Evolutionary conservation across 1,140 invertebrate species (phyloP).

Genomic region (Eumeta japonica): DNA sequence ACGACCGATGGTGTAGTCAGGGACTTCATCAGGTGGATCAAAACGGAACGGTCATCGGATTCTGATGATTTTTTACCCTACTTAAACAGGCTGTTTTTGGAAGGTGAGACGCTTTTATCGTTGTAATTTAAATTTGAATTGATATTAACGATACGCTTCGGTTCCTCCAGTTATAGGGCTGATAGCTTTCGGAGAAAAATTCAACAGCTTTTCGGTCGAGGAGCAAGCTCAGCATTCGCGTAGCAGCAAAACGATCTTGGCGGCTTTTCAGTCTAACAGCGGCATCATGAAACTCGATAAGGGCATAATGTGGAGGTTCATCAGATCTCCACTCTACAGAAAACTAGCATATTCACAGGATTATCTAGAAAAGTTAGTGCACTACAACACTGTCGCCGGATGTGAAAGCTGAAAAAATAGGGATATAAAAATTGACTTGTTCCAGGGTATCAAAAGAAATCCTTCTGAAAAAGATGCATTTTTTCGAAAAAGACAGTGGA

Average conservation of each 20-base stretch:
- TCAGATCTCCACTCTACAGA: slow-evolving; percentile 72
- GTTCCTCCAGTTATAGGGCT: slow-evolving; percentile 68
- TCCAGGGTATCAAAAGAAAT: slow-evolving; percentile 68
- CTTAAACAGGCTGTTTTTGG: slow-evolving; percentile 74
- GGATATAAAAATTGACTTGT: slow-evolving; percentile 8
- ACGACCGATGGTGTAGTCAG: slow-evolving; percentile 63
- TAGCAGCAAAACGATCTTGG: slow-evolving; percentile 68
- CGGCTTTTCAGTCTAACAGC: slow-evolving; percentile 70
- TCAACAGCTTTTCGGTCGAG: slow-evolving; percentile 63
- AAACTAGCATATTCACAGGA: slow-evolving; percentile 68
- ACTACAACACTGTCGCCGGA: no score
- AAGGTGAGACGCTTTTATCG: no score
- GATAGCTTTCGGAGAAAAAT: slow-evolving; percentile 66
- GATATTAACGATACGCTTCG: background rate
- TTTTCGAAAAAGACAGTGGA: slow-evolving; percentile 38
- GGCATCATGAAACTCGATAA: slow-evolving; percentile 75
- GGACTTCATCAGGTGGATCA: slow-evolving; percentile 63
- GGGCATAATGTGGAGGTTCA: slow-evolving; percentile 70
- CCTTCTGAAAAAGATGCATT: slow-evolving; percentile 59
- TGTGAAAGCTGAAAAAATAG: no score
- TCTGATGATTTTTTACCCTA: slow-evolving; percentile 66
- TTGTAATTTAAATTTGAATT: no score
- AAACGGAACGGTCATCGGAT: slow-evolving; percentile 17
- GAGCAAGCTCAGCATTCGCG: slow-evolving; percentile 62
- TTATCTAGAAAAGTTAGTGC: slow-evolving; percentile 72